Evolutionary conservation across 2,888 invertebrate species (phyloP).

Genomic region (Clepsis dumicolana): DNA sequence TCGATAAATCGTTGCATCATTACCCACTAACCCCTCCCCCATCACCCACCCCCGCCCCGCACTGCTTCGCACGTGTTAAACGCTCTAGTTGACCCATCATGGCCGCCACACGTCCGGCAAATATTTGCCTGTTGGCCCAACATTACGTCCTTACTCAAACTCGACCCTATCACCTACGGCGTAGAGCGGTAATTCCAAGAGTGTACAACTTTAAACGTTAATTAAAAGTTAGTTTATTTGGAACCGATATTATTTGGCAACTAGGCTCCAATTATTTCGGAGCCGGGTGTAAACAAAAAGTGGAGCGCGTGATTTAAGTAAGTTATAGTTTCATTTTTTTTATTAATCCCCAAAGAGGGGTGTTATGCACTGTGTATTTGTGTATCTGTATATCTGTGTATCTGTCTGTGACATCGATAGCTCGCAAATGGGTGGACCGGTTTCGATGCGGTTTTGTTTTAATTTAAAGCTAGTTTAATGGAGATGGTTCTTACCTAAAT

Average conservation of each 20-base stretch:
- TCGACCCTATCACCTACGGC: constrained; percentile 8
- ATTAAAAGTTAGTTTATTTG: constrained; percentile 43
- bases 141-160: constrained; percentile 6
- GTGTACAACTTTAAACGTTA: constrained; percentile 18
- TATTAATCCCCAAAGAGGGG: too few relatives aligned
- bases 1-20: too few relatives aligned
- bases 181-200: neutral
- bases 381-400: too few relatives aligned
- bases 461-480: too few relatives aligned
- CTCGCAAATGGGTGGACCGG: too few relatives aligned
- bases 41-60: constrained; percentile 28
- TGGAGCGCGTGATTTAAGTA: constrained; percentile 17
- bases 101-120: constrained; percentile 49
- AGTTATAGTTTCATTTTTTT: too few relatives aligned
- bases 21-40: constrained; percentile 41
- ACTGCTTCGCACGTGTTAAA: constrained; percentile 47
- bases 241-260: constrained; percentile 38
- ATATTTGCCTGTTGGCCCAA: constrained; percentile 52
- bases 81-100: constrained; percentile 47
- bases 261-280: constrained; percentile 37
- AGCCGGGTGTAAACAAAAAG: constrained; percentile 27
- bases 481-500: too few relatives aligned
- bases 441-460: too few relatives aligned
- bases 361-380: too few relatives aligned
- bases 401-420: too few relatives aligned